These are phyloP conservation scores for Melanotaenia maccullochi DNA, from an alignment of 2,797 vertebrate species.

Conservation along the genomic window DNA sequence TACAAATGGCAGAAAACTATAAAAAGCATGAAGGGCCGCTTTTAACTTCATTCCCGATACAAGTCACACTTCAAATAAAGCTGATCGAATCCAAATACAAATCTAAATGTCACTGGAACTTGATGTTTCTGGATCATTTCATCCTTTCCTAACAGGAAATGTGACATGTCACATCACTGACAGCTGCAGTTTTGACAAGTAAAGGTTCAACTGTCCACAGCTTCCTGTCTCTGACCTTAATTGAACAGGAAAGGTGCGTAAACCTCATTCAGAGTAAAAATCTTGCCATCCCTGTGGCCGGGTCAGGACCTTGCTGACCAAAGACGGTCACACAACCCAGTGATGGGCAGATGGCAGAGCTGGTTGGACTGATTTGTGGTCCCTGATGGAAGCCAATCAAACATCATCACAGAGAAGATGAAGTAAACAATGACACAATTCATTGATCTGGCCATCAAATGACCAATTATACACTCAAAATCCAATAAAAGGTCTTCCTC, in stretches of 20 bases:
- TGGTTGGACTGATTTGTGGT: constrained; percentile 44
- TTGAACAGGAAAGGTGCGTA: constrained; percentile 56
- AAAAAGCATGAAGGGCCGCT: neutral
- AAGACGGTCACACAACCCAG: constrained; percentile 32
- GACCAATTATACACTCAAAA: constrained; percentile 68
- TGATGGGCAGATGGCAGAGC: constrained; percentile 71
- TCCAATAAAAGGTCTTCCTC: constrained; percentile 60
- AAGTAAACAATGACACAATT: constrained; percentile 70
- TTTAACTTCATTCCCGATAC: neutral
- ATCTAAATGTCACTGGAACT: neutral
- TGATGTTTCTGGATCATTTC: neutral
- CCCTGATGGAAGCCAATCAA: constrained; percentile 87
- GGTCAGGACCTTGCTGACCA: constrained; percentile 76
- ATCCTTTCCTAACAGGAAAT: constrained; percentile 30
- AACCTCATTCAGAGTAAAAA: constrained; percentile 54
- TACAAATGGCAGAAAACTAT: neutral
- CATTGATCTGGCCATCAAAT: constrained; percentile 59
- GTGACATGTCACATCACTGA: constrained; percentile 25
- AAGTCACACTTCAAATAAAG: neutral
- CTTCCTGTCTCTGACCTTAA: constrained; percentile 76
- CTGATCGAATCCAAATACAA: neutral
- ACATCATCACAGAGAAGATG: constrained; percentile 64
- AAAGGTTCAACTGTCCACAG: constrained; percentile 64
- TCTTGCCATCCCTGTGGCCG: constrained; percentile 61
- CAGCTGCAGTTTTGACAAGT: constrained; percentile 44